Evolutionary conservation across 2,888 invertebrate genomes (phyloP), one percentile per base, ranked within the genome.

Genomic region (Mythimna albipuncta): DNA sequence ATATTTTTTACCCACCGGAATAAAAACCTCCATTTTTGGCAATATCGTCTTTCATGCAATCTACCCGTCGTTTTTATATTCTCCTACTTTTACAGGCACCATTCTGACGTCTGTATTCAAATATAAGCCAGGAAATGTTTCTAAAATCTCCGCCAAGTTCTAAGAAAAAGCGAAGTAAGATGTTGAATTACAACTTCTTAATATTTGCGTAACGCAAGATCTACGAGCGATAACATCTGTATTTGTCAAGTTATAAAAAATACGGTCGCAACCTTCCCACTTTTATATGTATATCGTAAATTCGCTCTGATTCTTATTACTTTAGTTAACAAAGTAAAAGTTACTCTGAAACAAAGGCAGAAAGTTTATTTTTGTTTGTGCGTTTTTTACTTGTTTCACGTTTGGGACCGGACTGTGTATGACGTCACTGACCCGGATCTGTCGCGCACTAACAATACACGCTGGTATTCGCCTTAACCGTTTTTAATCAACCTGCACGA

Each of bases 381-480:
- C 0, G 35, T 44, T 68, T 77, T 76, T 67, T 80, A 66, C 70
- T 75, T 77, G 69, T 79, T 80, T 73, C 61, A 62, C 64, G 63
- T 78, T 77, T 64, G 69, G 64, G 65, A 75, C 67, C 32, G 85
- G 76, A 81, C 76, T 76, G 71, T n/a, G 71, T 67, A 62, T 83
- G 85, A 85, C 85, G 82, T 71, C 67, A 77, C 67, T 85, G 87
- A 83, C 86, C 87, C 58, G 74, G 72, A 87, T 87, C 68, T 77
- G 75, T 77, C 78, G 67, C 64, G 73, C 54, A 78, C 86, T 85
- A 85, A 87, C 86, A 81, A 87, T 84, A 79, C 68, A 62, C 59
- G 72, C 47, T 67, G 55, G 67, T 79, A 71, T 81, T 73, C 57
- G 41, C 78, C 75, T 76, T 84, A 85, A 84, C 84, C 75, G 81